Base-by-base conservation (phyloP, 2,113 vertebrate species). In the Plestiodon gilberti region DNA sequence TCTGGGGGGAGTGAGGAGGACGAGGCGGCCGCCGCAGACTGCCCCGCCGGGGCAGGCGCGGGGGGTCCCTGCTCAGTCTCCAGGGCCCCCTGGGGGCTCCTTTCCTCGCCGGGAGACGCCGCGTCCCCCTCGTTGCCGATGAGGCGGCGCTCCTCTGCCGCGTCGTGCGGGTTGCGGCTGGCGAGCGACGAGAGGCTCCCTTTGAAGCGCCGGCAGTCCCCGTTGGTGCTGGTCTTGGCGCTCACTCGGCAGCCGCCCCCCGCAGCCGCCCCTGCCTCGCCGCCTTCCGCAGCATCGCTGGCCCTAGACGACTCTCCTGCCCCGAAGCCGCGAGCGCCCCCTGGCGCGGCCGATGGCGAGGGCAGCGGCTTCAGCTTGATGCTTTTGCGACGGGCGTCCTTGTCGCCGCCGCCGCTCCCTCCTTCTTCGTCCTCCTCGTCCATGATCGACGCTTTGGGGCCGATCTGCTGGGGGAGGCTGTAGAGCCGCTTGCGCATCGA, bases 401-500 rank as follows among this genome's bases (percentile, higher is more conserved):
- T 97, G 96, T 98, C 98, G 64, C 96, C 95, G 94, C 40, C 18
- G 2, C 33, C 57, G 0, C 57, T 25, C 0, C 35, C 35, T 0
- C 40, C 69, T 1, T 77, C 74, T 3, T 96, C 96, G 52, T 96
- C 96, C 81, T 97, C 98, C 95, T 98, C 98, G 89, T 98, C 98
- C 98, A 99, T 98, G 94, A 98, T 97, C 87, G 97, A 98, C 87
- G 98, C 96, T 96, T 98, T 98, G 94, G 98, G 96, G 95, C 97
- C 98, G 94, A 98, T 97, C 96, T 99, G 98, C 96, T 98, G 98
- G 95, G 99, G 99, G 93, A 99, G 98, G 97, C 99, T 99, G 97
- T 99, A 99, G 87, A 99, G 98, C 96, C 99, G 97, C 97, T 98
- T 98, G 97, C 99, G 98, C 98, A 99, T 99, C 96, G 98, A 98